Base-by-base conservation (phyloP, 2,888 invertebrate species). In the Germaria angustata region DNA sequence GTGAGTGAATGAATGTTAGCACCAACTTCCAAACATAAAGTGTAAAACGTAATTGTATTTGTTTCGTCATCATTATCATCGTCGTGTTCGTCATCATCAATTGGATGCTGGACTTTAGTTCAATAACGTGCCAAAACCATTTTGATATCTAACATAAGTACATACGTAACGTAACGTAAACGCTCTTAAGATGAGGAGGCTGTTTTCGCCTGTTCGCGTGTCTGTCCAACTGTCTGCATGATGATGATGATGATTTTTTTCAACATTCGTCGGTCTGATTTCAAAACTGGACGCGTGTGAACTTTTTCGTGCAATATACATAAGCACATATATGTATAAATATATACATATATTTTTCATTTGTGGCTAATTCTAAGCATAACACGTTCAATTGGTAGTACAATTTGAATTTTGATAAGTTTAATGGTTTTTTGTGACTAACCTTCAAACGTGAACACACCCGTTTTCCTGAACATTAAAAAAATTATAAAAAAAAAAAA, bases 51-150 rank as follows among this genome's bases (percentile, higher is more conserved):
- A 57, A 55, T 36, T 78, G 63, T 79, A 41, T 72, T 8, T 69
- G 69, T 79, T 65, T 81, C 81, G 69, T 78, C 81, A 65, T 68
- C 66, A 41, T 55, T 57, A 65, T 71, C 55, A 65, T 75, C 49
- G 32, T 46, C 22, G 28, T 55, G 20, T 55, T 68, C 53, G 65
- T 63, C 73, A 63, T 53, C 75, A 76, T 71, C 79, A 82, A 82
- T 82, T 79, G 82, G 82, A 82, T 82, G 82, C 82, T 82, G 82
- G 79, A 82, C 82, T 79, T 82, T 79, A 75, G 71, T 82, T 82
- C 82, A 82, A 82, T 82, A 82, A 82, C 75, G 82, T 79, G 79
- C 82, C 75, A 79, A 76, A 82, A 66, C 28, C 75, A 75, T 81
- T 78, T 75, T 78, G 65, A 68, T 76, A 71, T 63, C 57, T 61